phyloP scores from a whole-genome alignment of 2,888 invertebrate species.

The Lucinisca nassula region DNA sequence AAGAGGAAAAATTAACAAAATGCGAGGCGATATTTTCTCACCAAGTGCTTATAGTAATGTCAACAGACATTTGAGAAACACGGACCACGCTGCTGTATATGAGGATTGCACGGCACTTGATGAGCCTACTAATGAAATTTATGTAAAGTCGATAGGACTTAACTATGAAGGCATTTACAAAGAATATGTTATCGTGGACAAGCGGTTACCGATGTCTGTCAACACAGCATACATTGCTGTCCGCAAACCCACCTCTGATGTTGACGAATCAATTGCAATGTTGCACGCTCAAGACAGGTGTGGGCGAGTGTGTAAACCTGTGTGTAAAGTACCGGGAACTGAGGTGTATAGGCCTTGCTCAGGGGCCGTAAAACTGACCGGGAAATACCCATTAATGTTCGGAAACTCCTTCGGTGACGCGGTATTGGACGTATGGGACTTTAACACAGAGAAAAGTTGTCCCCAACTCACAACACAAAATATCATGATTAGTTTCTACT shows the following conservation, averaged over 20 bases:
- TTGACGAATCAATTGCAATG: conserved; percentile 69
- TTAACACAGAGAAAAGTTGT: conserved; percentile 69
- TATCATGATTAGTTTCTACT: conserved; percentile 81
- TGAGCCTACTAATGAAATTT: conserved; percentile 76
- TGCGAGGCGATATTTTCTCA: conserved; percentile 76
- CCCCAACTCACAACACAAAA: conserved; percentile 75
- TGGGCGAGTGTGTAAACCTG: conserved; percentile 81
- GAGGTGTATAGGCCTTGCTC: conserved; percentile 76
- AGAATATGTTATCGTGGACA: conserved; percentile 81
- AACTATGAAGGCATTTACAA: conserved; percentile 82
- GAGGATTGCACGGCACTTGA: conserved; percentile 65
- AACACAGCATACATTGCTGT: conserved; percentile 80
- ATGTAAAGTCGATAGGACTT: conserved; percentile 79
- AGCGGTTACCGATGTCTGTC: conserved; percentile 79
- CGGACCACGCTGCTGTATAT: conserved; percentile 62
- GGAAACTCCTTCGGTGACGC: conserved; percentile 77
- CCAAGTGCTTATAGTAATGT: conserved; percentile 71
- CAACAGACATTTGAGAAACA: conserved; percentile 51
- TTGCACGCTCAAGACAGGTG: conserved; percentile 81
- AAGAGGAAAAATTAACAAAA: conserved; percentile 67
- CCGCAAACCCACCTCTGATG: conserved; percentile 57
- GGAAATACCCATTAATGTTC: conserved; percentile 71
- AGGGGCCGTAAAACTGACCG: conserved; percentile 76
- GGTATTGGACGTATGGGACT: conserved; percentile 78
- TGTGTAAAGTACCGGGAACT: conserved; percentile 75